Conservation (phyloP, 2,113 vertebrate genomes). For the Gallinago paraguaiae region DNA sequence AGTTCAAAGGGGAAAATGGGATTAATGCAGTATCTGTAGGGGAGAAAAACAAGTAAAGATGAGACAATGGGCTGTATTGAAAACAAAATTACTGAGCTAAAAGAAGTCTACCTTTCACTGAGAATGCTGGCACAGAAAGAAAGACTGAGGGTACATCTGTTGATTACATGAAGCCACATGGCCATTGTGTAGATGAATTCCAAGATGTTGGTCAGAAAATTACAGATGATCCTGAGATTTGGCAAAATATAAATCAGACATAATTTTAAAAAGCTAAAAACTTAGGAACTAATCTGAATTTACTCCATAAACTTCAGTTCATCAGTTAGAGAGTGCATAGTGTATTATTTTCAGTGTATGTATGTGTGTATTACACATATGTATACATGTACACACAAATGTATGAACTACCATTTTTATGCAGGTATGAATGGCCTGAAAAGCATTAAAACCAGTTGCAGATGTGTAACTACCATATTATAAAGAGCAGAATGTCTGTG, state of each 20-base stretch:
- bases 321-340: neutral
- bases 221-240: neutral
- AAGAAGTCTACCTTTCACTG: neutral
- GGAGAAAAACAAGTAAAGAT: neutral
- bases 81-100: neutral
- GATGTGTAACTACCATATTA: neutral
- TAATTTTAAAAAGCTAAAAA: neutral
- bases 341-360: neutral
- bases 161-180: neutral
- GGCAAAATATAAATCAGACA: neutral
- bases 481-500: neutral
- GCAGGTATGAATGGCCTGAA: neutral
- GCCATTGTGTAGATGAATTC: neutral
- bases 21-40: neutral
- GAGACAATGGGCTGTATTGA: neutral
- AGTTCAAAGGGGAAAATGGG: neutral
- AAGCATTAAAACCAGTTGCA: neutral
- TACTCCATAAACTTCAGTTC: neutral
- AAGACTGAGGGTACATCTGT: neutral
- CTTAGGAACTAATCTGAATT: neutral
- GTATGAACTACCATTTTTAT: neutral
- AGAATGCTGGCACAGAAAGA: neutral
- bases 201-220: neutral
- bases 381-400: neutral
- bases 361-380: neutral